A percentile compares a stretch with the other conserved stretches of the same genome.
phyloP scores from a whole-genome alignment of 2,113 vertebrate species.

The Illadopsis cleaveri region DNA sequence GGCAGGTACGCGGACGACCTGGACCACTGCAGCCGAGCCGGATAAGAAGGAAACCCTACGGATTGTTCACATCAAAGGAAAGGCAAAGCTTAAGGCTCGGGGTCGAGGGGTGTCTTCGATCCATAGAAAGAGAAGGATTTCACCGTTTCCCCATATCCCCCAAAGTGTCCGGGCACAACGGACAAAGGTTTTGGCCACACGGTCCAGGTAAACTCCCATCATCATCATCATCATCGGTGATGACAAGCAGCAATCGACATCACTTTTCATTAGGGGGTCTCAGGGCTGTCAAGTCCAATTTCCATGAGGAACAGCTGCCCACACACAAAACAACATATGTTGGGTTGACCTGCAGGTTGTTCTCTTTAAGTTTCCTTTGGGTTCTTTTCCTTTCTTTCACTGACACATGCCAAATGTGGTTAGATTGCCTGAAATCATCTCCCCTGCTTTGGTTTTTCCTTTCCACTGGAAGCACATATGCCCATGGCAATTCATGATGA shows the following conservation, averaged over 20 bases:
- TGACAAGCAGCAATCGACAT: not conserved
- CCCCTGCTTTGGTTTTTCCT: not conserved
- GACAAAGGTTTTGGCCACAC: fast-evolving
- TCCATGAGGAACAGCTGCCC: not conserved
- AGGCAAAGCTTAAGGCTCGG: too few relatives aligned
- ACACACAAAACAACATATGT: not conserved
- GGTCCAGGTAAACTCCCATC: not conserved
- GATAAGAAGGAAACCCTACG: fast-evolving
- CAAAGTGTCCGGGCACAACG: not conserved
- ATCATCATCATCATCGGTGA: too few relatives aligned
- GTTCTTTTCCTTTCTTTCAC: fast-evolving
- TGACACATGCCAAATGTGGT: not conserved
- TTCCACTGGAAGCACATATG: not conserved
- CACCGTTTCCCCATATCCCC: fast-evolving
- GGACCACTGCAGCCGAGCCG: not conserved
- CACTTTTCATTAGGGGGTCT: not conserved
- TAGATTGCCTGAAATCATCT: not conserved
- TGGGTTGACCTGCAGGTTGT: not conserved
- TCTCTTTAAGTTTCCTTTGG: not conserved
- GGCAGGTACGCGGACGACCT: not conserved
- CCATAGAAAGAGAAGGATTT: not conserved
- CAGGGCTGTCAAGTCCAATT: not conserved
- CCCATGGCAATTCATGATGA: not conserved
- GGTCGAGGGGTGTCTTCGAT: too few relatives aligned
- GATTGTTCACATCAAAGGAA: fast-evolving